Base-by-base conservation (phyloP, 2,888 invertebrate genomes). In the Lucinisca nassula region DNA sequence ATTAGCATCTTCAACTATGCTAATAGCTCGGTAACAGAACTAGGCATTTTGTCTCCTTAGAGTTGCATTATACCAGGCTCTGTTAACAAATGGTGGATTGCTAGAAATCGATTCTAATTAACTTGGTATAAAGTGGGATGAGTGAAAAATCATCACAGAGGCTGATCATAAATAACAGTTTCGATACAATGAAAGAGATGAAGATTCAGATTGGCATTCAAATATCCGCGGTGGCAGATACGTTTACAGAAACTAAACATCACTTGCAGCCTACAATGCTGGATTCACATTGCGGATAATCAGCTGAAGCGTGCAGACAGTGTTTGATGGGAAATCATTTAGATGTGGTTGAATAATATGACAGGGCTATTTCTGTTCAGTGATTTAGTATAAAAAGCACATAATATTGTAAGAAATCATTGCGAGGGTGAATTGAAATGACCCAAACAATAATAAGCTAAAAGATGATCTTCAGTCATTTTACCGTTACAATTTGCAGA, bases 81-180 rank as follows among this genome's bases (percentile, higher is more conserved):
- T 61, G 24, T 61, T 30, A 61, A 61, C 61, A 61, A 21, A 51
- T n/a, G 10, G 51, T 21, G 51, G 51, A 61, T 61, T 61, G 6
- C 61, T 4, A 61, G 30, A 61, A 32, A 67, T 67, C 35, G 67
- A 67, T 67, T 67, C 67, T 30, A 67, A 67, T 67, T 67, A 35
- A 67, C 67, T 67, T 21, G 35, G 67, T 67, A 30, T 67, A 32
- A 67, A 67, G 12, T 67, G 35, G 67, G 67, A 67, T 67, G 35
- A 67, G 35, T 35, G 67, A 67, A 67, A 58, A 67, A 67, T 67
- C 67, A 67, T 67, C 67, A 35, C 35, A 24, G 35, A 17, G 67
- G 35, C 30, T 21, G 35, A 6, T 35, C 67, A 35, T 67, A 67
- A 67, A 67, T 67, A 35, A 67, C 67, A 67, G 67, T 67, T 35